These are phyloP conservation scores for Pitangus sulphuratus DNA, from an alignment of 2,797 vertebrate genomes.

Conservation along the genomic window DNA sequence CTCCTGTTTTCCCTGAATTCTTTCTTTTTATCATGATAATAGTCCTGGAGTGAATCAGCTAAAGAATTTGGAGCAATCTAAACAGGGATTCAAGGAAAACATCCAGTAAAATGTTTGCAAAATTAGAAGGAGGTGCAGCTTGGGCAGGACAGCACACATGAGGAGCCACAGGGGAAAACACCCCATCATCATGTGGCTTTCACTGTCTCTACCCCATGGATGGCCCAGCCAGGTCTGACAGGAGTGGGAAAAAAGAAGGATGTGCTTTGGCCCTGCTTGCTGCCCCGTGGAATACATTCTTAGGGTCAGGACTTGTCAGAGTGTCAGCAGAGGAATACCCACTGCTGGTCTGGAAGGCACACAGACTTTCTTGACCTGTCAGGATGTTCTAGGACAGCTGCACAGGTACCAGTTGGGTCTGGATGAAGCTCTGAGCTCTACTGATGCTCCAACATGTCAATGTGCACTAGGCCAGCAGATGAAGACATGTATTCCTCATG, in stretches of 20 bases:
- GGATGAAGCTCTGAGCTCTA: fast-evolving
- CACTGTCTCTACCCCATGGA: neutral
- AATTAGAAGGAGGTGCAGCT: neutral
- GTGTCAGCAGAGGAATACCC: neutral
- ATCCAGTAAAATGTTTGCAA: neutral
- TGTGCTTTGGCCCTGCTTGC: neutral
- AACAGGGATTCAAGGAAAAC: neutral
- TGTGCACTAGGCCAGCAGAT: fast-evolving
- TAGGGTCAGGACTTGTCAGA: neutral
- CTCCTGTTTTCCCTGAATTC: neutral
- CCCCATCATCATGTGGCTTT: fast-evolving
- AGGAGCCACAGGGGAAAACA: neutral
- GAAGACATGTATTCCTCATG: fast-evolving
- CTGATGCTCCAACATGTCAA: fast-evolving
- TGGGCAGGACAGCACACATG: neutral
- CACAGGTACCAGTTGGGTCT: neutral
- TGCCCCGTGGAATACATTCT: neutral
- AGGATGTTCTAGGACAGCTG: neutral
- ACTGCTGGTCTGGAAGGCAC: neutral
- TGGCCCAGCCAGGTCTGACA: neutral
- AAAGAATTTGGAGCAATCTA: neutral
- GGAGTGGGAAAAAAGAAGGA: neutral
- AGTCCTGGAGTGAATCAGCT: neutral
- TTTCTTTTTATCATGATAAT: neutral
- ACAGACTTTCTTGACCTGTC: neutral